Base-by-base conservation (phyloP, 2,113 vertebrate genomes). In the Cavia aperea region DNA sequence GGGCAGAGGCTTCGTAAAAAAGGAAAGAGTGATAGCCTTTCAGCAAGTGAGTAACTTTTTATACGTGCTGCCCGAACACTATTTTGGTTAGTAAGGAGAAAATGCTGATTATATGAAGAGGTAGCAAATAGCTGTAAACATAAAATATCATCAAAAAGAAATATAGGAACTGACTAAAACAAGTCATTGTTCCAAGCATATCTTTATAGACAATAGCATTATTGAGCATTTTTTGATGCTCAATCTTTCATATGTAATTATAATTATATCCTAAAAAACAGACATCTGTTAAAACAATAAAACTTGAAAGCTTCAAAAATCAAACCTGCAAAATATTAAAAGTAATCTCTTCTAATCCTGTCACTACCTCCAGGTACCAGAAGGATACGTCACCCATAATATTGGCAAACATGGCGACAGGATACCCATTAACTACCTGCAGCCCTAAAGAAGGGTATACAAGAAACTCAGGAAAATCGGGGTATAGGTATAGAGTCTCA, bases 1-100 rank as follows among this genome's bases (percentile, higher is more conserved):
- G 86, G 62, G 73, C 66, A 94, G 49, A 79, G 8, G 56, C 43
- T 68, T 93, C 43, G 36, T 86, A 63, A 84, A 86, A 82, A 16
- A 13, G 65, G 33, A 72, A 79, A 92, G 60, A 72, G 19, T 39
- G 70, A n/a, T 9, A 77, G 5, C 9, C 49, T 84, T 91, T 68
- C 36, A 24, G 21, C 23, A 89, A 81, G 84, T 56, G 18, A 82
- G n/a, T 54, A 70, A 31, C 15, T 58, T 86, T 68, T 88, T 75
- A 66, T 0, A 86, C 7, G 39, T 29, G 65, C 18, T 89, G 39
- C 24, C 18, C 86, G 81, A 86, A 77, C 11, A 88, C 6, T 23
- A 51, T 78, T 86, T 56, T 86, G 60, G 70, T 93, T 51, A 79
- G 54, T 86, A 72, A 81, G 81, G 11, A 93, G 51, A 82, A 94